Evolutionary conservation across 2,113 vertebrate genomes (phyloP).

Genomic region (Syrmaticus mikado): DNA sequence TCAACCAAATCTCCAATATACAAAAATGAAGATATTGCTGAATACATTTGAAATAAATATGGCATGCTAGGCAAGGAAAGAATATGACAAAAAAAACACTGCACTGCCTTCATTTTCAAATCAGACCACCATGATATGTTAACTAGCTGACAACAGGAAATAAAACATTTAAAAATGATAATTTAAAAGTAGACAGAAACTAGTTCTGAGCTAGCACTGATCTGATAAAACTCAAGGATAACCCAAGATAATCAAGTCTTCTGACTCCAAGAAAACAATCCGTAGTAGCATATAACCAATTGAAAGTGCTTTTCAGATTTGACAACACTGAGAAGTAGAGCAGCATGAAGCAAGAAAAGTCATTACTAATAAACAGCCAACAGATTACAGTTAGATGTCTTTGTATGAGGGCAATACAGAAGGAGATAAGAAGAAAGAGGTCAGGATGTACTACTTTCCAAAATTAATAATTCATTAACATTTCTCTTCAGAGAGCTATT

Average conservation of each 20-base stretch:
- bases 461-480: conserved; percentile 7
- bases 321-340: neutral
- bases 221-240: neutral
- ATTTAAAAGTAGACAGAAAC: neutral
- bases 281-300: neutral
- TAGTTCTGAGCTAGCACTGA: neutral
- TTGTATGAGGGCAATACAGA: neutral
- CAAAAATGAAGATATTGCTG: neutral
- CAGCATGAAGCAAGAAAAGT: neutral
- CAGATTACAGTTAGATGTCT: neutral
- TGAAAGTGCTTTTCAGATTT: neutral
- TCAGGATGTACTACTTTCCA: neutral
- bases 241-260: neutral
- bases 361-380: neutral
- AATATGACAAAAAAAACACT: neutral
- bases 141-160: conserved; percentile 11
- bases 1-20: neutral
- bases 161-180: neutral
- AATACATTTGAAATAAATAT: neutral
- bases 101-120: conserved; percentile 6
- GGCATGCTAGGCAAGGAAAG: neutral
- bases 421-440: neutral
- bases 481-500: neutral
- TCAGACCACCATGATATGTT: neutral
- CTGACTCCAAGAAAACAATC: neutral